Percentiles rank a stretch among this genome's conserved stretches.
These are phyloP conservation scores for Andrena bicolor DNA, from an alignment of 2,888 invertebrate genomes.

Conservation along the genomic window DNA sequence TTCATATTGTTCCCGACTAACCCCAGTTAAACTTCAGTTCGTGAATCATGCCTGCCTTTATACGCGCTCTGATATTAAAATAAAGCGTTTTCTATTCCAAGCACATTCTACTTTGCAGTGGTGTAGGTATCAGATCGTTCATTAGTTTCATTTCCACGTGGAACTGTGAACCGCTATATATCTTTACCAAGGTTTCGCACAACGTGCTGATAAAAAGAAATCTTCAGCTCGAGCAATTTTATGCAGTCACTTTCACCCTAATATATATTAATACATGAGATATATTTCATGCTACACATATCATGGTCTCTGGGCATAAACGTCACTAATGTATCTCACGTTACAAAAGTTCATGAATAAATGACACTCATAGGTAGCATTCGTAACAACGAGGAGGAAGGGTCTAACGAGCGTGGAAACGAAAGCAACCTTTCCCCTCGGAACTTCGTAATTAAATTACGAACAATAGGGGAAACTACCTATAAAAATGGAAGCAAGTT, in stretches of 20 bases:
- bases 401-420: constrained; percentile 23
- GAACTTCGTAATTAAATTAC: constrained; percentile 32
- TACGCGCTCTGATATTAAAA: neutral
- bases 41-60: neutral
- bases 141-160: constrained; percentile 8
- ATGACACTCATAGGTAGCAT: neutral
- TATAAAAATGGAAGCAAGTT: constrained; percentile 2
- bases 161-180: neutral
- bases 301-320: neutral
- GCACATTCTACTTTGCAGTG: neutral
- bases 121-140: constrained; percentile 2
- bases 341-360: constrained; percentile 8
- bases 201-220: neutral
- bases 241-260: no score
- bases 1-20: constrained; percentile 1
- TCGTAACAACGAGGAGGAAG: neutral
- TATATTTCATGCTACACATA: neutral
- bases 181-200: neutral
- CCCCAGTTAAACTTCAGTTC: neutral
- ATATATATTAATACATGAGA: no score
- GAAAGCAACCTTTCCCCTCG: constrained; percentile 7
- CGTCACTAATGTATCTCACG: neutral
- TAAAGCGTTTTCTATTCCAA: neutral
- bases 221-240: neutral
- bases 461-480: constrained; percentile 16